Conservation (phyloP, 1,140 invertebrate genomes). For the Rhysida immarginata region DNA sequence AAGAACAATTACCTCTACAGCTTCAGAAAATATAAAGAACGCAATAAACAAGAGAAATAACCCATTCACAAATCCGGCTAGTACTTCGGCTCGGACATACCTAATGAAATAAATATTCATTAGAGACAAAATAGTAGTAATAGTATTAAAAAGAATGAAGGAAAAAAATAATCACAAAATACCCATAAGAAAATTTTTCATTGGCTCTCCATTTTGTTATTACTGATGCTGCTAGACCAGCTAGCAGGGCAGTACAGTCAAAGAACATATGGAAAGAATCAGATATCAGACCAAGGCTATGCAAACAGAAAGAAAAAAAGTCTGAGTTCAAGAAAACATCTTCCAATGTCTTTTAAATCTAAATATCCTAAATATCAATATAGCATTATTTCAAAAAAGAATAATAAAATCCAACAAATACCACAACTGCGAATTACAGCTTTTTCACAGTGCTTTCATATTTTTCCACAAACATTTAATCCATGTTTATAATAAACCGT, state of each 20-base stretch:
- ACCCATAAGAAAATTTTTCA: constrained; percentile 83
- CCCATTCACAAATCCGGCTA: constrained; percentile 94
- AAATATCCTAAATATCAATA: too few relatives aligned
- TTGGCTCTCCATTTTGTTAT: constrained; percentile 73
- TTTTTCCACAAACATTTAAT: too few relatives aligned
- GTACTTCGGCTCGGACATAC: constrained; percentile 86
- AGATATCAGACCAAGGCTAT: constrained; percentile 66
- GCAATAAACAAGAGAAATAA: constrained; percentile 88
- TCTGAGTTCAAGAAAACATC: too few relatives aligned
- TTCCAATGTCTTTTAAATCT: too few relatives aligned
- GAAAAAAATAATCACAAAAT: too few relatives aligned
- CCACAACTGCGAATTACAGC: too few relatives aligned
- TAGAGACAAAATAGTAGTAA: background rate
- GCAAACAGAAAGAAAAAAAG: constrained; percentile 26
- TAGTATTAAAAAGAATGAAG: too few relatives aligned
- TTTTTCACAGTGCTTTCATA: too few relatives aligned
- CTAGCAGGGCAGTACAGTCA: constrained; percentile 87
- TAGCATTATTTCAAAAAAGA: too few relatives aligned
- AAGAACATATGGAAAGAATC: constrained; percentile 99
- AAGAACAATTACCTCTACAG: constrained; percentile 46
- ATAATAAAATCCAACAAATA: too few relatives aligned
- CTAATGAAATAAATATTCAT: constrained; percentile 17
- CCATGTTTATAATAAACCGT: too few relatives aligned
- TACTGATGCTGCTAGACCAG: constrained; percentile 80
- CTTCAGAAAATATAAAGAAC: constrained; percentile 91